These are phyloP conservation scores for Beaufortia kweichowensis DNA, from an alignment of 2,113 vertebrate species.

Conservation along the genomic window DNA sequence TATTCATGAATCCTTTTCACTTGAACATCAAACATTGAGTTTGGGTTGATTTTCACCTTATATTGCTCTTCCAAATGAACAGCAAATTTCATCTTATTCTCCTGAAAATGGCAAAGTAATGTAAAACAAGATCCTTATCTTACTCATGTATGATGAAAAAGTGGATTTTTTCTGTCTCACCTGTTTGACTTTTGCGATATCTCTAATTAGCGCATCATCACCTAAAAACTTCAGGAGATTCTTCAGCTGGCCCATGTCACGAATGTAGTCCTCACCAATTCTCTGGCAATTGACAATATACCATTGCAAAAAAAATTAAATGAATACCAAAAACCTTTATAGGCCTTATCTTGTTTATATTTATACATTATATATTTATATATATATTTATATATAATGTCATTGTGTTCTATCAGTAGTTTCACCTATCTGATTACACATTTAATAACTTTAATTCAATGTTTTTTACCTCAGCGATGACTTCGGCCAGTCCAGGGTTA, in stretches of 20 bases:
- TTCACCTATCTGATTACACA: neutral
- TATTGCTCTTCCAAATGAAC: slow-evolving; percentile 84
- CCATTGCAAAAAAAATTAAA: neutral
- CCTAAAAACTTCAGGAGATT: slow-evolving; percentile 78
- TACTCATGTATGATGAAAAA: neutral
- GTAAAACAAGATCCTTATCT: neutral
- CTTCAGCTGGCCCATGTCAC: slow-evolving; percentile 83
- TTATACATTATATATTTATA: too few species aligned
- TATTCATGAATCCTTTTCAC: slow-evolving; percentile 93
- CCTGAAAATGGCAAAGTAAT: slow-evolving; percentile 67
- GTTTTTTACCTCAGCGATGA: slow-evolving; percentile 85
- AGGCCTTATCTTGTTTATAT: too few species aligned
- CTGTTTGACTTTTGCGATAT: slow-evolving; percentile 90
- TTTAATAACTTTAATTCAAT: neutral
- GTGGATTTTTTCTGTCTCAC: slow-evolving; percentile 60
- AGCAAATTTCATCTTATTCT: slow-evolving; percentile 90
- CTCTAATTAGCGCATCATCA: slow-evolving; percentile 85
- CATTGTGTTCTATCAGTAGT: neutral
- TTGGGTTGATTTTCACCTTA: slow-evolving; percentile 89
- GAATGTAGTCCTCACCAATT: slow-evolving; percentile 88
- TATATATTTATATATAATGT: too few species aligned
- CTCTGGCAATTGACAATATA: slow-evolving; percentile 75
- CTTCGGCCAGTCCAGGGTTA: slow-evolving; percentile 87
- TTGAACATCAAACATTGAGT: slow-evolving; percentile 91
- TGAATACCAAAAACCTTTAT: neutral